These are phyloP conservation scores for Cosmorhoe ocellata DNA, from an alignment of 2,888 invertebrate species.

Conservation along the genomic window DNA sequence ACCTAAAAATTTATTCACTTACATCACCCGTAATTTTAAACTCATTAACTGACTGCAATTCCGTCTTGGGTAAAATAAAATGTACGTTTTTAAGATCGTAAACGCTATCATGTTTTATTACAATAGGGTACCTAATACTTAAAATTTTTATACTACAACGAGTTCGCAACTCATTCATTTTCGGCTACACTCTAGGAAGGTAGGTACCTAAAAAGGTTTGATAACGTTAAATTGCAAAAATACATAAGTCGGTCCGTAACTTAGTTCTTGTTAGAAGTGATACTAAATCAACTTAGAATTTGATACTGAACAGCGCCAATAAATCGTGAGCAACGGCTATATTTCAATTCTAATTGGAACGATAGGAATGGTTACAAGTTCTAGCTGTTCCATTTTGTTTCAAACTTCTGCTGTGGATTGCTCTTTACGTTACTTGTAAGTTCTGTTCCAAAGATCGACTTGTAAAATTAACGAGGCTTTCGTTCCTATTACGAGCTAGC, in stretches of 20 bases:
- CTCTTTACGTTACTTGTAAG: slow-evolving; percentile 26
- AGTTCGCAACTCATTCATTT: slow-evolving; percentile 3
- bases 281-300: slow-evolving; percentile 33
- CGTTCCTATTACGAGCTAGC: slow-evolving; percentile 3
- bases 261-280: slow-evolving; percentile 25
- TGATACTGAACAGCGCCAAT: slow-evolving; percentile 31
- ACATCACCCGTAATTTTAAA: no score
- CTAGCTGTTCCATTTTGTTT: slow-evolving; percentile 35
- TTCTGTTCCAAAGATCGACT: slow-evolving; percentile 20
- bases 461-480: slow-evolving; percentile 18
- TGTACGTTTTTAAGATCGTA: slow-evolving; percentile 9
- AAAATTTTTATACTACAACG: slow-evolving; percentile 1
- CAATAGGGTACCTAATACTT: background rate
- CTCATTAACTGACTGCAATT: slow-evolving; percentile 2
- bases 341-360: slow-evolving; percentile 35
- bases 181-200: background rate
- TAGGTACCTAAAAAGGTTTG: slow-evolving; percentile 1
- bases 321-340: slow-evolving; percentile 32
- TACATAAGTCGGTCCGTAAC: slow-evolving; percentile 14
- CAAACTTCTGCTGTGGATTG: slow-evolving; percentile 30
- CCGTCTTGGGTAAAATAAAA: slow-evolving; percentile 1
- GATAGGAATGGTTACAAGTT: slow-evolving; percentile 35
- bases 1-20: no score
- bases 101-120: slow-evolving; percentile 5
- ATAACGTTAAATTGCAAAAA: slow-evolving; percentile 17